Conservation (phyloP, 2,888 invertebrate genomes). For the Acleris laterana region DNA sequence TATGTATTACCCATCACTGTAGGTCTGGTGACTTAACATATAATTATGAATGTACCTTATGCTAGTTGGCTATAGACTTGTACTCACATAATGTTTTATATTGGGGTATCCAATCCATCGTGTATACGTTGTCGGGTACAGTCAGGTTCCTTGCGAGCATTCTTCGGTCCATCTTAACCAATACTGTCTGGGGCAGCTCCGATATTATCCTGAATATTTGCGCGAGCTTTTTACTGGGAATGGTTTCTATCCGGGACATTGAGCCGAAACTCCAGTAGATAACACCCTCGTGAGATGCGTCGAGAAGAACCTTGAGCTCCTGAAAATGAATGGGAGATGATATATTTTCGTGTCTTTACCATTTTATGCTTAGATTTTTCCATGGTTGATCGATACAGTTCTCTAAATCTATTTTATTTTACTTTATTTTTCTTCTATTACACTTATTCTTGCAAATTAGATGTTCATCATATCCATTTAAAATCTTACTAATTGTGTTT, state of each 20-base stretch:
- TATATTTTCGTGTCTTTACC: no score
- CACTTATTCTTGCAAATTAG: no score
- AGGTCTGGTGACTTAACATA: no score
- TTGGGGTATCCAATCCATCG: constrained; percentile 83
- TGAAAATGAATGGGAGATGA: constrained; percentile 40
- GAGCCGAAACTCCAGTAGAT: constrained; percentile 86
- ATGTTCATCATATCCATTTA: no score
- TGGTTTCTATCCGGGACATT: constrained; percentile 82
- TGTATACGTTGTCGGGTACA: constrained; percentile 77
- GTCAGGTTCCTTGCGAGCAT: constrained; percentile 73
- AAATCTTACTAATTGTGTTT: not conserved
- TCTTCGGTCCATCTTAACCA: constrained; percentile 82
- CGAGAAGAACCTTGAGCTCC: constrained; percentile 73
- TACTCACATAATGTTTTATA: constrained; percentile 81
- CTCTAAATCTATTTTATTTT: no score
- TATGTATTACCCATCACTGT: no score
- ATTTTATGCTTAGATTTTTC: no score
- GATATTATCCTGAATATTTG: constrained; percentile 79
- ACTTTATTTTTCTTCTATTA: no score
- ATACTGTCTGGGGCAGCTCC: constrained; percentile 78
- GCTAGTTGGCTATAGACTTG: no score
- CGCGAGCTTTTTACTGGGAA: constrained; percentile 72
- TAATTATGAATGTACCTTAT: no score
- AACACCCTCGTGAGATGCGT: constrained; percentile 76
- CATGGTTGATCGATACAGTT: no score